A percentile compares a stretch with the other conserved stretches of the same genome.
Evolutionary conservation across 2,888 invertebrate genomes (phyloP).

Genomic region (Protonemura montana): DNA sequence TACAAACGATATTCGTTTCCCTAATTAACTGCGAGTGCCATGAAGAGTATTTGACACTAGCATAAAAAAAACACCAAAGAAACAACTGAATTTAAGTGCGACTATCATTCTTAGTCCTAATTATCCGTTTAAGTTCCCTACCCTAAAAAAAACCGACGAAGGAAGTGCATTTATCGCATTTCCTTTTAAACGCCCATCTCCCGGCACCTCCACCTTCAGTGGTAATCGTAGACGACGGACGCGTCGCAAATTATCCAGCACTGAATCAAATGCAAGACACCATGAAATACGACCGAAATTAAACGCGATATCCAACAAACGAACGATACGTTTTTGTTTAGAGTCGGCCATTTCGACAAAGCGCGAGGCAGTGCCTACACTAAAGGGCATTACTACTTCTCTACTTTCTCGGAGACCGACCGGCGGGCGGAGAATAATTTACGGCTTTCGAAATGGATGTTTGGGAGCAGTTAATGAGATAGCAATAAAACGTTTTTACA

Average conservation of each 20-base stretch:
- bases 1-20: neutral
- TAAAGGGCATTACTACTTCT: neutral
- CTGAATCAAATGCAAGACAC: neutral
- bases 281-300: slow-evolving; percentile 1
- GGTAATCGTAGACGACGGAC: neutral
- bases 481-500: slow-evolving; percentile 34
- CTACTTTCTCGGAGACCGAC: neutral
- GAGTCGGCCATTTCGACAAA: neutral
- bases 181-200: too few species aligned
- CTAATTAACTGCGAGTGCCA: neutral
- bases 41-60: neutral
- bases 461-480: slow-evolving; percentile 35
- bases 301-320: neutral
- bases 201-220: neutral
- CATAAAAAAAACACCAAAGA: neutral
- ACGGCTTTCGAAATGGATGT: slow-evolving; percentile 27
- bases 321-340: neutral
- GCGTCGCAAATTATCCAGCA: neutral
- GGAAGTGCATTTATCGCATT: too few species aligned
- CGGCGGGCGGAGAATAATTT: neutral
- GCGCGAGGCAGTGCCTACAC: neutral
- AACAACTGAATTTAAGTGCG: neutral
- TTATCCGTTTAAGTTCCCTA: too few species aligned
- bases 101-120: too few species aligned
- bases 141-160: too few species aligned